Conservation (phyloP, 2,113 vertebrate genomes). For the Loxodonta africana region DNA sequence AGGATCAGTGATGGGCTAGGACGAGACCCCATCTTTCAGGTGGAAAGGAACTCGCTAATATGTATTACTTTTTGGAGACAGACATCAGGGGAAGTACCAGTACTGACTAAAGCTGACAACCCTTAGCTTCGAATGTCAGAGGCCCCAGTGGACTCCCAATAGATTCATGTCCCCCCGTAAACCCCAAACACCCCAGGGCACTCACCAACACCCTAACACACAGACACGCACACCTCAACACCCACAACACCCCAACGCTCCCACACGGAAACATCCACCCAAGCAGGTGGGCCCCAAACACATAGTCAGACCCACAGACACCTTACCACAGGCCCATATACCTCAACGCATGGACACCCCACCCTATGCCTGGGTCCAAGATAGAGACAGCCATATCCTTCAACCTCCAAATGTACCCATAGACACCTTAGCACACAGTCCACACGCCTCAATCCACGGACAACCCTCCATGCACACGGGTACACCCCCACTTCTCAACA, state of each 20-base stretch:
- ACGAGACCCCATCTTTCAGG: background rate
- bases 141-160: background rate
- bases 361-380: background rate
- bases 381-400: background rate
- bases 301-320: no score
- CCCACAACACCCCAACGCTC: background rate
- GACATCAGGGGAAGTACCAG: background rate
- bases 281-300: background rate
- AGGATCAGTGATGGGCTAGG: background rate
- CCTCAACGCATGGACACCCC: background rate
- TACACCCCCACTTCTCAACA: background rate
- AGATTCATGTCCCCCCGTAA: background rate
- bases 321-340: background rate
- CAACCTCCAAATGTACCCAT: background rate
- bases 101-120: background rate
- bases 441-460: background rate
- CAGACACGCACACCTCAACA: background rate
- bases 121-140: background rate
- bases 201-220: accelerated
- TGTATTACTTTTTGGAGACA: background rate
- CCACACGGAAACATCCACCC: background rate
- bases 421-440: background rate
- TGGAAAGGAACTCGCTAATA: background rate
- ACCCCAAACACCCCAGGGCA: no score
- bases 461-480: background rate